These are phyloP conservation scores for Jordanella pulchra DNA, from an alignment of 2,797 vertebrate species.

Conservation along the genomic window DNA sequence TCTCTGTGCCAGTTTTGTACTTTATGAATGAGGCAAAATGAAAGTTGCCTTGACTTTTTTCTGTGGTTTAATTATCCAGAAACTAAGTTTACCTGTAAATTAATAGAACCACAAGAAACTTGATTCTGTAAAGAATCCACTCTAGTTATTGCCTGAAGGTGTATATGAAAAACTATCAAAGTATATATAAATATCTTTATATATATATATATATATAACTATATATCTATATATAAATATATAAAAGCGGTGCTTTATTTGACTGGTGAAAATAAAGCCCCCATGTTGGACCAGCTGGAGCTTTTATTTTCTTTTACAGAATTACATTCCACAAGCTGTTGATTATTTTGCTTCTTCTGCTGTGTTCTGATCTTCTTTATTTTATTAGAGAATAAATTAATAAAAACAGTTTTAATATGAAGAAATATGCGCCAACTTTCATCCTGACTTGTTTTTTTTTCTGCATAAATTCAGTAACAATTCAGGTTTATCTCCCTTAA, in stretches of 20 bases:
- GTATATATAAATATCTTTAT: conserved; percentile 43
- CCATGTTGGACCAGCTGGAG: conserved; percentile 97
- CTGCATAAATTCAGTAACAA: background rate
- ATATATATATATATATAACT: conserved; percentile 64
- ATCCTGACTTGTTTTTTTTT: conserved; percentile 30
- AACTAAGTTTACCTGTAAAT: conserved; percentile 99
- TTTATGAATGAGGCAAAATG: conserved; percentile 88
- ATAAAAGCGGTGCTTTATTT: conserved; percentile 95
- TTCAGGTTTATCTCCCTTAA: background rate
- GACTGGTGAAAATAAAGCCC: conserved; percentile 98
- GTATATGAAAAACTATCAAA: conserved; percentile 84
- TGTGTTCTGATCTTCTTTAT: conserved; percentile 72
- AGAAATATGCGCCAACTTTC: conserved; percentile 51
- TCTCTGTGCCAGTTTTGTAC: conserved; percentile 99
- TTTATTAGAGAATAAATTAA: conserved; percentile 84
- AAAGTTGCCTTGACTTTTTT: conserved; percentile 87
- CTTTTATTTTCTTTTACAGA: conserved; percentile 93
- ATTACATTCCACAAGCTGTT: conserved; percentile 81
- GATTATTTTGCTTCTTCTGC: conserved; percentile 76
- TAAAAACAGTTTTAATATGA: conserved; percentile 82
- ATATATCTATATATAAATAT: conserved; percentile 75
- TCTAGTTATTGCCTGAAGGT: conserved; percentile 98
- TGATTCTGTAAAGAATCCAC: conserved; percentile 99
- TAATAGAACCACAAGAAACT: conserved; percentile 97
- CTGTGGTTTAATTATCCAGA: conserved; percentile 92